phyloP scores from a whole-genome alignment of 30 jellyfish, hydroid and myxozoan genomes.

The Cassiopea andromeda region DNA sequence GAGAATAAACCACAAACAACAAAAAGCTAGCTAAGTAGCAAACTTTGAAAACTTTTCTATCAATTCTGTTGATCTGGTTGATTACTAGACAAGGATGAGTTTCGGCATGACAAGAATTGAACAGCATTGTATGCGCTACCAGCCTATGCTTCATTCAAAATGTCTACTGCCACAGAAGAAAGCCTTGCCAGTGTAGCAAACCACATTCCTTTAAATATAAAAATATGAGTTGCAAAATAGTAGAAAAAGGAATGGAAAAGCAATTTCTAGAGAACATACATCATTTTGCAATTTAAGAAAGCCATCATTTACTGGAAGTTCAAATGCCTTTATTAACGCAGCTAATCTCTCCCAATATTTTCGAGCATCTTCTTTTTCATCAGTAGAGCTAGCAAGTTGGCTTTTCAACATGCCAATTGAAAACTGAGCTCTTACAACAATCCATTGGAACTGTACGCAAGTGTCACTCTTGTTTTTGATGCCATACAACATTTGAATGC shows the following conservation, averaged over 20 bases:
- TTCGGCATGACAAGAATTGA: too few relatives aligned
- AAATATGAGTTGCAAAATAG: not conserved
- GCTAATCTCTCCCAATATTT: constrained; percentile 67
- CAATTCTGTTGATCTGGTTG: too few relatives aligned
- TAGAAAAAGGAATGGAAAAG: not conserved
- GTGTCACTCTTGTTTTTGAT: constrained; percentile 46
- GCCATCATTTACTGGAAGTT: constrained; percentile 22
- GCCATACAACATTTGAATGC: constrained; percentile 51
- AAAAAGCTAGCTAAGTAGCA: not conserved
- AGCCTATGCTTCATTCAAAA: too few relatives aligned
- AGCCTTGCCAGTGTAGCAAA: too few relatives aligned
- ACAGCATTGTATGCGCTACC: too few relatives aligned
- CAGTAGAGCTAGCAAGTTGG: not conserved
- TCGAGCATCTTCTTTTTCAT: constrained; percentile 19
- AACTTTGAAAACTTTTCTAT: too few relatives aligned
- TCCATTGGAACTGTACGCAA: constrained; percentile 50
- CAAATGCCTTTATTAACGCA: constrained; percentile 53
- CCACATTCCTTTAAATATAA: not conserved
- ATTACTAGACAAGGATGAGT: too few relatives aligned
- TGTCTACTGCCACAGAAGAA: too few relatives aligned
- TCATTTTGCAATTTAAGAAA: constrained; percentile 44
- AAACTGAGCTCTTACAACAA: constrained; percentile 53
- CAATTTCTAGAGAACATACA: constrained; percentile 17
- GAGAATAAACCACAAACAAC: not conserved
- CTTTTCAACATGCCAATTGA: constrained; percentile 10